phyloP scores from a whole-genome alignment of 1,140 invertebrate genomes.

The Zaprionus capensis region DNA sequence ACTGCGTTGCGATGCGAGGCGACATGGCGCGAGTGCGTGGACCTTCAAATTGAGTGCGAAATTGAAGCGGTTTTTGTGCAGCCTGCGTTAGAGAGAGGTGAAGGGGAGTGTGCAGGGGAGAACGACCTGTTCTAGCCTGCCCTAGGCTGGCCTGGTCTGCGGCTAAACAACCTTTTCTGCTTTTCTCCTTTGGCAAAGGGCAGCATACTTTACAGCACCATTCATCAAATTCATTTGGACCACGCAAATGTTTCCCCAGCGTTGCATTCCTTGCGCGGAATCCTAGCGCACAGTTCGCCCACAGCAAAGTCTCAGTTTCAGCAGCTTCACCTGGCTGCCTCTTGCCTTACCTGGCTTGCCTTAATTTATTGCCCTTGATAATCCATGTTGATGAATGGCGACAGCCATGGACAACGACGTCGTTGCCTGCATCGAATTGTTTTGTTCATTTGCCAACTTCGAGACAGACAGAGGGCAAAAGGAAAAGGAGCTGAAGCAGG shows the following conservation, averaged over 20 bases:
- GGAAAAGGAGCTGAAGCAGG: not conserved
- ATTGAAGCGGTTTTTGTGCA: conserved; percentile 37
- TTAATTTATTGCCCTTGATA: conserved; percentile 78
- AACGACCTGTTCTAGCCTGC: not conserved
- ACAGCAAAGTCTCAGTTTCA: not conserved
- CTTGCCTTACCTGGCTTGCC: conserved; percentile 37
- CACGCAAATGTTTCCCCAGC: conserved; percentile 41
- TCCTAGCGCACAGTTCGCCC: not conserved
- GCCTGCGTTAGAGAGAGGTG: not conserved
- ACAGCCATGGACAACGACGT: conserved; percentile 15
- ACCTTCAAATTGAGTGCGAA: conserved; percentile 42
- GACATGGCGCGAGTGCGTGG: not conserved
- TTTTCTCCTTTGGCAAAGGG: not conserved
- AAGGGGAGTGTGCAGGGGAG: not conserved
- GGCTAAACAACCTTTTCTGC: conserved; percentile 11
- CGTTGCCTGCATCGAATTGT: conserved; percentile 22
- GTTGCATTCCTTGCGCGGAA: conserved; percentile 26
- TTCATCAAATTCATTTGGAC: conserved; percentile 67
- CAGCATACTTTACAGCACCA: conserved; percentile 61
- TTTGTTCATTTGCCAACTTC: not conserved
- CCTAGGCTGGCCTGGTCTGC: not conserved
- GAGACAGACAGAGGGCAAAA: not conserved
- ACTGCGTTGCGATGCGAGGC: not conserved
- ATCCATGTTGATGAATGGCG: conserved; percentile 77
- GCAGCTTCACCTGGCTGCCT: not conserved